Evolutionary conservation across 2,888 invertebrate species (phyloP), one percentile per base, ranked within the genome.

Genomic region (Microdon myrmicae): DNA sequence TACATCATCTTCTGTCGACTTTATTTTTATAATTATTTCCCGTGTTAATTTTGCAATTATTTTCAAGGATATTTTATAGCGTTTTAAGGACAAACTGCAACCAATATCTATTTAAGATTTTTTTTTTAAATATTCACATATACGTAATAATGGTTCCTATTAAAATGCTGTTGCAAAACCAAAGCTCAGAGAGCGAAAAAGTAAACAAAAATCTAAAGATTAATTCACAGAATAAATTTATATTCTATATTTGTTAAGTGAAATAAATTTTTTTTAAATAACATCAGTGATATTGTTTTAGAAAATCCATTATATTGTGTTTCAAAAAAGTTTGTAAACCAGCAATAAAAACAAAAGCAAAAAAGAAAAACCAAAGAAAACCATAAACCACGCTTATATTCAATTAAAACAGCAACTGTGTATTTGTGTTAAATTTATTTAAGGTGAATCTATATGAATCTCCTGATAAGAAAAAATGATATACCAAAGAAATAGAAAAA

Each of bases 81-180:
- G 22, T 16, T 10, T 19, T 13, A 25, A n/a, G n/a, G 12, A 38
- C 4, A 10, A 29, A 16, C 31, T 31, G 5, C 10, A 23, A 48
- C 28, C 4, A 1, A 10, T 35, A 32, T 53, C 45, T 22, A 16
- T 29, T 43, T 32, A 12, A n/a, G 16, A 31, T 14, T 31, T 45
- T 26, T 32, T 39, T 17, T 39, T 9, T 13, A 37, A 64, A 55
- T 49, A 20, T 47, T 71, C 67, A 70, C 55, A 71, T 71, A 75
- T 75, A 77, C 75, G 75, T 77, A 77, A 79, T 75, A 76, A 72
- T 73, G 75, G 79, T 79, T 79, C 79, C 79, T 79, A 78, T 74
- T 75, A 77, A 77, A 74, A 73, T 75, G 74, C 74, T 71, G 66
- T 32, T 61, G 32, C 47, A 31, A 69, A 41, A 54, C 66, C 54